Base-by-base conservation (phyloP, 2,797 vertebrate species). In the Thunnus albacares region DNA sequence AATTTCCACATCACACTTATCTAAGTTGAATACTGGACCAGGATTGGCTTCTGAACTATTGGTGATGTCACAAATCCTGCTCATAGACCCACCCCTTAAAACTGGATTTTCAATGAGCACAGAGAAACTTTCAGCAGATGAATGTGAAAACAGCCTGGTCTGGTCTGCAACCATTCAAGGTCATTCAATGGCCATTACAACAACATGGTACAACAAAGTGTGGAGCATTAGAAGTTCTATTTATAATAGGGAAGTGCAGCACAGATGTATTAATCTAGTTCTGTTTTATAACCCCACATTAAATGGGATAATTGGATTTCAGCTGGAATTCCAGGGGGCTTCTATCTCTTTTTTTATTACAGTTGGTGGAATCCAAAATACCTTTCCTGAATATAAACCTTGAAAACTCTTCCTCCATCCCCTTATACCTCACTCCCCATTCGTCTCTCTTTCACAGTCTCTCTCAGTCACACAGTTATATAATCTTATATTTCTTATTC, bases 401-500 rank as follows among this genome's bases (percentile, higher is more conserved):
- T 66, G 45, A 66, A 45, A 28, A 43, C 49, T 45, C 24, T 49
- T 41, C 24, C 7, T 22, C 57, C 52, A 66, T 53, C 22, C 38
- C 56, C 33, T 22, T 73, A 47, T 17, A 17, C 17, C 55, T 52
- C 45, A 80, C 71, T 64, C 26, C 67, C 47, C 10, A 13, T 24
- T 55, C 66, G 28, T 67, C 53, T 77, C 57, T 66, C 47, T 65
- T 70, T 75, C 59, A 56, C 73, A 63, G 79, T 79, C 57, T 81
- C 76, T 77, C 51, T 64, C 67, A 65, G 80, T 80, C 79, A 70
- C 76, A 77, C 51, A 38, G 79, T 90, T 89, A 88, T 74, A 83
- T 88, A 89, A 86, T 79, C 53, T 71, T 35, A 60, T 75, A 63
- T 77, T 88, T 87, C 51, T 74, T 84, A 86, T 84, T 90, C 78